Evolutionary conservation across 2,113 vertebrate genomes (phyloP).

Genomic region (Prunella fulvescens): DNA sequence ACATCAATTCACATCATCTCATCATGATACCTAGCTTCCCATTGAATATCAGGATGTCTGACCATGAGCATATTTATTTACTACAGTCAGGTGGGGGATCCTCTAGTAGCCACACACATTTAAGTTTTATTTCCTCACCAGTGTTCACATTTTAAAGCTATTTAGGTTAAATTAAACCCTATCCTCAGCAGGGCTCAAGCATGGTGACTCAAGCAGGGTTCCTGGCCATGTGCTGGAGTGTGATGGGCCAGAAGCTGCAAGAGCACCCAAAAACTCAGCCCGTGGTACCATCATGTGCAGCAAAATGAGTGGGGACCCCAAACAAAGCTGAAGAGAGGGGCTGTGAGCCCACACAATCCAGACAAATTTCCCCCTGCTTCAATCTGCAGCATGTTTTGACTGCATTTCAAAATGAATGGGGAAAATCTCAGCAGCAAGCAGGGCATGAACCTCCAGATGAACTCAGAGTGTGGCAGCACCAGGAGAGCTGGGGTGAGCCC

Average conservation of each 20-base stretch:
- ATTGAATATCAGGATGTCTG: neutral
- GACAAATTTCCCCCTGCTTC: too few relatives aligned
- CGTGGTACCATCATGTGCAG: neutral
- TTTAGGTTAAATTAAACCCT: neutral
- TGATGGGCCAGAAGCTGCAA: neutral
- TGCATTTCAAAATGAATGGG: neutral
- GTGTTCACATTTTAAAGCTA: neutral
- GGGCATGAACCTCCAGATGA: neutral
- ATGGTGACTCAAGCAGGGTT: neutral
- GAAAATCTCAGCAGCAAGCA: neutral
- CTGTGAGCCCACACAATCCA: neutral
- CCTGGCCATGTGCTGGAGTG: neutral
- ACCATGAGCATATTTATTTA: neutral
- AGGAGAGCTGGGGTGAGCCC: neutral
- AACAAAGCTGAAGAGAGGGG: neutral
- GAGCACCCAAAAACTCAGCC: neutral
- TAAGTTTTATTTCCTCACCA: neutral
- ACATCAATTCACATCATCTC: conserved; percentile 2
- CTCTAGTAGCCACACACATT: neutral
- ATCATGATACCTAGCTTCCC: neutral
- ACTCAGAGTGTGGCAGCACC: neutral
- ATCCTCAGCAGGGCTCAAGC: neutral
- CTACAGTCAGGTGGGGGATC: neutral
- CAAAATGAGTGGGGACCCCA: accelerated
- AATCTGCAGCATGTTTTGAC: neutral